phyloP scores from a whole-genome alignment of 2,888 invertebrate species.

The Tholera decimalis region DNA sequence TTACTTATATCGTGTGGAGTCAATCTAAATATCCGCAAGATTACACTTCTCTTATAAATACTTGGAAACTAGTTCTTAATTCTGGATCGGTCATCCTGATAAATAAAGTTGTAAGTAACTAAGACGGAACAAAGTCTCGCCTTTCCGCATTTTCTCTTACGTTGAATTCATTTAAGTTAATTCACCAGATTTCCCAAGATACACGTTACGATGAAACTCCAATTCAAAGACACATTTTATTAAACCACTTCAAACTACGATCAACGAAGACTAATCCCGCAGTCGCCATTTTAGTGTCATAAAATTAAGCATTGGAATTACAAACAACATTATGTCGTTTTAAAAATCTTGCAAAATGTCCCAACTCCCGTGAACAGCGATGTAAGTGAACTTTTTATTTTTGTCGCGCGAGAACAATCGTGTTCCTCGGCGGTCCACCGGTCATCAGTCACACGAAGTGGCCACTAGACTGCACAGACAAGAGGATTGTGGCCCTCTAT shows the following conservation, averaged over 20 bases:
- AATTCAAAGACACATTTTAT: constrained; percentile 37
- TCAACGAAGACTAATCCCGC: constrained; percentile 39
- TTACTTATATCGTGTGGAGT: too few species aligned
- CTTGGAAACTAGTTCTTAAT: neutral
- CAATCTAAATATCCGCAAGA: too few species aligned
- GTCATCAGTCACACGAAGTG: constrained; percentile 80
- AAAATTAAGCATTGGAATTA: constrained; percentile 40
- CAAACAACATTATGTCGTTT: constrained; percentile 44
- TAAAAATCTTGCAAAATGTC: constrained; percentile 43
- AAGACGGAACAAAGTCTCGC: constrained; percentile 9
- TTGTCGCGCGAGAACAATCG: constrained; percentile 70
- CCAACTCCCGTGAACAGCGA: constrained; percentile 44
- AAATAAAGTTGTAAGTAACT: constrained; percentile 20
- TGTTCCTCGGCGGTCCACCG: constrained; percentile 70
- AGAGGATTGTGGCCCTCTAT: constrained; percentile 78
- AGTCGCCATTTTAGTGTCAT: constrained; percentile 5
- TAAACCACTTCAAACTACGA: constrained; percentile 39
- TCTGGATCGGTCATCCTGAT: too few species aligned
- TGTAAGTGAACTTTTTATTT: constrained; percentile 61
- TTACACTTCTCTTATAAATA: too few species aligned
- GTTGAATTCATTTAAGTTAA: constrained; percentile 35
- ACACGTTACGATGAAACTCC: constrained; percentile 43
- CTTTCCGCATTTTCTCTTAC: constrained; percentile 15
- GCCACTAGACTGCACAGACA: constrained; percentile 78
- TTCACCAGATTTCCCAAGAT: constrained; percentile 53